phyloP scores from a whole-genome alignment of 2,888 invertebrate genomes.

The Boloria selene region DNA sequence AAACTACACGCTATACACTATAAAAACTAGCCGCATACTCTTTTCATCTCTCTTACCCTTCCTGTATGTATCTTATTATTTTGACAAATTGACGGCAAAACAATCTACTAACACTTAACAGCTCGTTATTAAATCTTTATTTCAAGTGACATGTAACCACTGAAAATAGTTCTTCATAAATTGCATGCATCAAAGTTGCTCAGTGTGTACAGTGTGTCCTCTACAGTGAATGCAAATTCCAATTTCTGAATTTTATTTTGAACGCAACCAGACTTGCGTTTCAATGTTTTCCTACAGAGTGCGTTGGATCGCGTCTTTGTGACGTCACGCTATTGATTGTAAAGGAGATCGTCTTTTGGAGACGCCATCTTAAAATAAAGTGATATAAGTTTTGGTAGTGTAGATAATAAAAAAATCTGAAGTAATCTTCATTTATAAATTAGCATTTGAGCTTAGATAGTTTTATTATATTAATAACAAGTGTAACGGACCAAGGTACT shows the following conservation, averaged over 20 bases:
- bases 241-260: neutral
- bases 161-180: no score
- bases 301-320: constrained; percentile 74
- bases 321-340: constrained; percentile 80
- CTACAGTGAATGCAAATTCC: neutral
- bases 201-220: neutral
- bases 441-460: constrained; percentile 69
- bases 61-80: no score
- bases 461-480: constrained; percentile 81
- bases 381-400: constrained; percentile 84
- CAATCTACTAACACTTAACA: no score
- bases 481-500: constrained; percentile 92
- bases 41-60: no score
- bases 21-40: no score
- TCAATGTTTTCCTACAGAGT: constrained; percentile 54
- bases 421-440: constrained; percentile 73
- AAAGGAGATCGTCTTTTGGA: constrained; percentile 77
- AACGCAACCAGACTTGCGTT: constrained; percentile 38
- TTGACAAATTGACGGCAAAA: no score
- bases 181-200: no score
- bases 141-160: no score
- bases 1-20: no score
- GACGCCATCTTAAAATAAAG: constrained; percentile 83
- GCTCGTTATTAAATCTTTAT: no score
- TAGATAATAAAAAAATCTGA: constrained; percentile 78